Evolutionary conservation across 2,113 vertebrate species (phyloP).

Genomic region (Eubucco bourcierii): DNA sequence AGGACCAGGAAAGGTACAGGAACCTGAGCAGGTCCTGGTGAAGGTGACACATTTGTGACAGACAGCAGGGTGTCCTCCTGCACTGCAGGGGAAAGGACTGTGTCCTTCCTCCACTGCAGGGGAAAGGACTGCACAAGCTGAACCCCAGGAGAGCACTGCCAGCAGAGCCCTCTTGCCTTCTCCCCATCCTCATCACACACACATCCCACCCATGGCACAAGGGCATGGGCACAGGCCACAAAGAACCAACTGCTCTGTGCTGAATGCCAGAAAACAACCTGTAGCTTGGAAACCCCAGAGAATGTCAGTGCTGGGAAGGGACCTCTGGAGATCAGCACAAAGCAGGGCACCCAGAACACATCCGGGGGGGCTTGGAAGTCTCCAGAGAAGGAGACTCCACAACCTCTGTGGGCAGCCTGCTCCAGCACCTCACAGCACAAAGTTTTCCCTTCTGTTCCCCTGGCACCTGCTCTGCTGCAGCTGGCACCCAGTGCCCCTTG

Average conservation of each 20-base stretch:
- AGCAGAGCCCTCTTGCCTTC: background rate
- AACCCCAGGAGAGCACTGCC: background rate
- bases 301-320: no score
- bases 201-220: fast-evolving
- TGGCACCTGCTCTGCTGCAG: no score
- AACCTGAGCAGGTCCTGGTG: background rate
- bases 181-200: background rate
- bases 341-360: no score
- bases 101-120: no score
- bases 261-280: background rate
- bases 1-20: background rate
- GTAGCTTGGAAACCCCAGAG: background rate
- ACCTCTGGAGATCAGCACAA: no score
- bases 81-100: background rate
- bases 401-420: no score
- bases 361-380: no score
- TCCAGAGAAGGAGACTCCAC: no score
- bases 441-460: no score
- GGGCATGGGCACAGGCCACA: background rate
- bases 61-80: no score
- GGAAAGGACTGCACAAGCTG: background rate
- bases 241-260: background rate
- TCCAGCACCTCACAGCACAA: no score
- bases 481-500: no score
- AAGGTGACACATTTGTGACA: background rate